Evolutionary conservation across 2,113 vertebrate species (phyloP).

Genomic region (Nothobranchius furzeri): DNA sequence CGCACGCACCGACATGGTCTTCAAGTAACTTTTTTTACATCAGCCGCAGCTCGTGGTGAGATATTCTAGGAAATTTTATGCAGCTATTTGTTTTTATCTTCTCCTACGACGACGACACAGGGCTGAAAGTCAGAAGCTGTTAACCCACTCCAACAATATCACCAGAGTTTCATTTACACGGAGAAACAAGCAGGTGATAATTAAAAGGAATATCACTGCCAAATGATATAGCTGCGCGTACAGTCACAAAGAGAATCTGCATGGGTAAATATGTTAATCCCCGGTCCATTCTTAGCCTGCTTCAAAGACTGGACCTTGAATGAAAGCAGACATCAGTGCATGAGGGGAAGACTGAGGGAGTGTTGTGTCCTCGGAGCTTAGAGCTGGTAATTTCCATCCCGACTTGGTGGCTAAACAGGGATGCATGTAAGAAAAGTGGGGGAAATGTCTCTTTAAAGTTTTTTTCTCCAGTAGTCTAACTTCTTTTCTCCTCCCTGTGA

Average conservation of each 20-base stretch:
- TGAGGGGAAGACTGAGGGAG: slow-evolving; percentile 58
- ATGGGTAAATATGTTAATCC: slow-evolving; percentile 76
- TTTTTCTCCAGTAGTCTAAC: slow-evolving; percentile 62
- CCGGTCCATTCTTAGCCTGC: slow-evolving; percentile 62
- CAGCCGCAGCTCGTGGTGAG: slow-evolving; percentile 73
- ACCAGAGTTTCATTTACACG: slow-evolving; percentile 33
- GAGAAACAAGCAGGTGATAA: slow-evolving; percentile 62
- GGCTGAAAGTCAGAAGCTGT: slow-evolving; percentile 18
- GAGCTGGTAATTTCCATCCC: slow-evolving; percentile 63
- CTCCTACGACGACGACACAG: slow-evolving; percentile 52
- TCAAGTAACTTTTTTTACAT: slow-evolving; percentile 57
- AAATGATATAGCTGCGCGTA: slow-evolving; percentile 63
- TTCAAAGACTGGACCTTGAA: slow-evolving; percentile 67
- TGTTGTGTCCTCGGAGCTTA: slow-evolving; percentile 59
- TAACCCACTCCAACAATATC: slow-evolving; percentile 4
- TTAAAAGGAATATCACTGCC: slow-evolving; percentile 62
- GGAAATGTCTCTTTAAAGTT: slow-evolving; percentile 82
- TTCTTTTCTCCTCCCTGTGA: slow-evolving; percentile 84
- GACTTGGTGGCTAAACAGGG: slow-evolving; percentile 33
- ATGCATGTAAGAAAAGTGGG: slow-evolving; percentile 58
- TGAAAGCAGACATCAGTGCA: slow-evolving; percentile 62
- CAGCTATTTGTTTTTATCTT: slow-evolving; percentile 29
- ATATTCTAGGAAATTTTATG: slow-evolving; percentile 88
- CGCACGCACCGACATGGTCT: slow-evolving; percentile 13
- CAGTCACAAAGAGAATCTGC: slow-evolving; percentile 71